Percentiles rank a stretch among this genome's conserved stretches.
These are phyloP conservation scores for Apodemus sylvaticus DNA, from an alignment of 2,113 vertebrate species.

Conservation along the genomic window DNA sequence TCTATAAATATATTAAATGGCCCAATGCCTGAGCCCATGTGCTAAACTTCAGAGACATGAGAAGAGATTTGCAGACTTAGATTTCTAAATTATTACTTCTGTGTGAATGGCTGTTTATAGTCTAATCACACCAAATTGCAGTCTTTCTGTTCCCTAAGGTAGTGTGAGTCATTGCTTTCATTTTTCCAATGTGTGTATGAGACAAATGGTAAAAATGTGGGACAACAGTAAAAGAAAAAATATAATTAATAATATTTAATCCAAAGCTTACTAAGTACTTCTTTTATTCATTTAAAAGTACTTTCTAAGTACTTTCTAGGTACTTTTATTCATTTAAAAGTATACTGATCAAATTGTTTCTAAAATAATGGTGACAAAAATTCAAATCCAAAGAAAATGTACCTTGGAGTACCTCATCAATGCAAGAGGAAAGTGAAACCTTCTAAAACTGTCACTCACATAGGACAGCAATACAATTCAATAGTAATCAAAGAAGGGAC, in stretches of 20 bases:
- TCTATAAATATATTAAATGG: background rate
- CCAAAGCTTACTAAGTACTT: background rate
- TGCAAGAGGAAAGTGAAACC: background rate
- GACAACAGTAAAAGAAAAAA: background rate
- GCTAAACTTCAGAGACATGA: background rate
- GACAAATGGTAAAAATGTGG: background rate
- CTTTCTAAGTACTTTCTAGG: too few species aligned
- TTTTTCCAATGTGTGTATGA: background rate
- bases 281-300: background rate
- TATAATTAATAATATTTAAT: background rate
- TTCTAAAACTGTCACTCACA: background rate
- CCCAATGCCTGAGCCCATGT: background rate
- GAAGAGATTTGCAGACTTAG: background rate
- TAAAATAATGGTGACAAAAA: background rate
- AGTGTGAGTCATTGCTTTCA: background rate
- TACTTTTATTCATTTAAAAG: too few species aligned
- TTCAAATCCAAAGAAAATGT: background rate
- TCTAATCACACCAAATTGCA: too few species aligned
- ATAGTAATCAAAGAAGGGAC: background rate
- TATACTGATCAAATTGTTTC: background rate
- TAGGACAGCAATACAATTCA: fast-evolving
- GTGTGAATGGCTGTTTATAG: background rate
- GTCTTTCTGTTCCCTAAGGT: background rate
- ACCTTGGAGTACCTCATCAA: too few species aligned
- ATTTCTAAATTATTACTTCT: background rate